Percentiles rank a stretch among this genome's conserved stretches.
phyloP scores from a whole-genome alignment of 2,113 vertebrate species.

The Rhipidura dahli region DNA sequence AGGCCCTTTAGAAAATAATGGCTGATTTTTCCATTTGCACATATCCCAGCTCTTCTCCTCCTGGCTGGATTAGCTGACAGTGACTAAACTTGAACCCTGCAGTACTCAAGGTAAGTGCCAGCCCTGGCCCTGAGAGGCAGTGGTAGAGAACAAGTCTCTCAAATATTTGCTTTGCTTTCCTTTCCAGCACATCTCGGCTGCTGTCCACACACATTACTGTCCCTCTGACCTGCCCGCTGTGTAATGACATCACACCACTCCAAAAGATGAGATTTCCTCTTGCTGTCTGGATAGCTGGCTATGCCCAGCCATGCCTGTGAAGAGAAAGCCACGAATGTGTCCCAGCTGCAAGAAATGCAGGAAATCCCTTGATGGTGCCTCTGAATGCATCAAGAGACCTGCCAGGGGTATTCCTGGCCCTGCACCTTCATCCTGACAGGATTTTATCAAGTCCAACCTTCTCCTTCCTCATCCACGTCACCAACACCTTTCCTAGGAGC shows the following conservation, averaged over 20 bases:
- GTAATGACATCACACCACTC: neutral
- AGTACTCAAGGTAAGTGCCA: neutral
- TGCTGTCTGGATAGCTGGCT: neutral
- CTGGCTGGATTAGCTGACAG: neutral
- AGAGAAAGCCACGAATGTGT: neutral
- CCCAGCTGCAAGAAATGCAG: neutral
- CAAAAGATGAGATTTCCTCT: neutral
- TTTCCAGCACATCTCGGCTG: neutral
- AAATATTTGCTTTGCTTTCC: constrained; percentile 3
- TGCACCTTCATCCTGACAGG: neutral
- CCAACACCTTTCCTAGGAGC: neutral
- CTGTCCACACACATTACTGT: neutral
- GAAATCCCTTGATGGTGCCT: neutral
- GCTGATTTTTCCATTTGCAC: neutral
- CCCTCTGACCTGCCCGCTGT: neutral
- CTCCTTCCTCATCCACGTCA: neutral
- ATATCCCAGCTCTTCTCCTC: neutral
- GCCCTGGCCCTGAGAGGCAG: neutral
- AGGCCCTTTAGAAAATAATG: neutral
- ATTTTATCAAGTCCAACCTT: neutral
- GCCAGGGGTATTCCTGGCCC: neutral
- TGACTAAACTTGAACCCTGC: neutral
- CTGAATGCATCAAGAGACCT: neutral
- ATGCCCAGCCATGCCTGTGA: neutral
- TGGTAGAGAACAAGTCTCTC: neutral